A percentile compares a stretch with the other conserved stretches of the same genome.
Conservation (phyloP, 2,113 vertebrate species). For the Ciconia maguari region DNA sequence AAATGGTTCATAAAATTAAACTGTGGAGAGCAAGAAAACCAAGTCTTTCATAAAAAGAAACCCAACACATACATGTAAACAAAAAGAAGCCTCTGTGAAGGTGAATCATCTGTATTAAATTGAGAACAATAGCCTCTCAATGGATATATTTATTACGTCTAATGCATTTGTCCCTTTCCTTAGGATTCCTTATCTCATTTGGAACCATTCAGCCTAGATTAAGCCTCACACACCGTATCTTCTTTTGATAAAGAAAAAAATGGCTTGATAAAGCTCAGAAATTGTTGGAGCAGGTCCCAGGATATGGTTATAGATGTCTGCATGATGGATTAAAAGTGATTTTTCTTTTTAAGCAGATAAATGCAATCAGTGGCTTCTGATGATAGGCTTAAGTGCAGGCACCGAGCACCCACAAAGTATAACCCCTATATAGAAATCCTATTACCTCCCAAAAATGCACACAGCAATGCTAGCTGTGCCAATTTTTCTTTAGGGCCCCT, state of each 20-base stretch:
- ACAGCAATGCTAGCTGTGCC: not conserved
- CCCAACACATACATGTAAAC: not conserved
- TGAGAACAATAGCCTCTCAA: not conserved
- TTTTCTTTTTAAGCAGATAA: constrained; percentile 67
- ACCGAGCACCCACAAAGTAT: not conserved
- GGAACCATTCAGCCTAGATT: constrained; percentile 38
- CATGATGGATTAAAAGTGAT: constrained; percentile 54
- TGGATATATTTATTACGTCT: not conserved
- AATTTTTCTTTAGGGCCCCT: not conserved
- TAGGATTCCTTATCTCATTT: constrained; percentile 39
- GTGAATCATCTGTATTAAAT: not conserved
- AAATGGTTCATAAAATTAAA: constrained; percentile 8
- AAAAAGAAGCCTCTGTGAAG: not conserved
- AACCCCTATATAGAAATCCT: not conserved
- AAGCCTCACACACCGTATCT: not conserved
- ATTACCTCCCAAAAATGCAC: not conserved
- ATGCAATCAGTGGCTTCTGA: constrained; percentile 42
- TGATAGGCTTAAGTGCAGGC: not conserved
- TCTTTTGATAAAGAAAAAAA: constrained; percentile 20
- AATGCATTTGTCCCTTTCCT: not conserved
- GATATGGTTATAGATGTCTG: constrained; percentile 49
- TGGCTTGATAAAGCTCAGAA: constrained; percentile 31
- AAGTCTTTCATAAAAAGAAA: not conserved
- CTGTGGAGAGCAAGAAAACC: constrained; percentile 6
- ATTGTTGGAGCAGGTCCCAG: constrained; percentile 62